Evolutionary conservation across 2,888 invertebrate genomes (phyloP).

Genomic region (Cosmorhoe ocellata): DNA sequence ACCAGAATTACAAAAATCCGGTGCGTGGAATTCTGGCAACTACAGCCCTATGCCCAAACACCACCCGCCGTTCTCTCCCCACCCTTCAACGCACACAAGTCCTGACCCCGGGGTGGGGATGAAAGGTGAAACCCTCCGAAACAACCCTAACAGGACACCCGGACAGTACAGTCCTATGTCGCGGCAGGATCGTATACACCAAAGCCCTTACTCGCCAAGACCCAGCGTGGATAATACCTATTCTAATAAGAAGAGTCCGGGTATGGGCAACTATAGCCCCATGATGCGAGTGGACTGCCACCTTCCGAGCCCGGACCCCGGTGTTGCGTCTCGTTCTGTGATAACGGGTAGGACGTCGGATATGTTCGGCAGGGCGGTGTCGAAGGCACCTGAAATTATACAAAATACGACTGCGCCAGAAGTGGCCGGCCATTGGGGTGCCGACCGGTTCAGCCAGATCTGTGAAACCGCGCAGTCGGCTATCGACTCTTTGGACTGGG

Average conservation of each 20-base stretch:
- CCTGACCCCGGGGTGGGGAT: constrained; percentile 68
- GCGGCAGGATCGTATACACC: constrained; percentile 66
- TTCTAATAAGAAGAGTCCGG: constrained; percentile 69
- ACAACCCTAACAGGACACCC: constrained; percentile 63
- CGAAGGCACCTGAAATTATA: constrained; percentile 58
- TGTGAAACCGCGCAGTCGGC: constrained; percentile 45
- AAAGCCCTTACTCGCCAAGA: constrained; percentile 72
- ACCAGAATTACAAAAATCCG: constrained; percentile 65
- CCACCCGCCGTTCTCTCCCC: constrained; percentile 73
- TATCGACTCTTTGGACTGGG: constrained; percentile 68
- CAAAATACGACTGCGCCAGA: constrained; percentile 51
- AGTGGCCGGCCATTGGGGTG: constrained; percentile 58
- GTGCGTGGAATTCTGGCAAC: constrained; percentile 73
- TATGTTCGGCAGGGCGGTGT: constrained; percentile 53
- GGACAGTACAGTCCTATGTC: constrained; percentile 77
- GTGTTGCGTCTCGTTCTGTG: constrained; percentile 48
- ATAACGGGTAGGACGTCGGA: constrained; percentile 51
- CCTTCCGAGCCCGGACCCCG: constrained; percentile 66
- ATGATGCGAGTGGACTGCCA: constrained; percentile 72
- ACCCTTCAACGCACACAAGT: constrained; percentile 70
- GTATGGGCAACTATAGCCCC: constrained; percentile 70
- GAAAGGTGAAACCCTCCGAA: constrained; percentile 59
- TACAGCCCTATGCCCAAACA: constrained; percentile 78
- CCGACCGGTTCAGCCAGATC: constrained; percentile 59
- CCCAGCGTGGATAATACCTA: constrained; percentile 66